Conservation (phyloP, 2,888 invertebrate genomes). For the Belgica antarctica region DNA sequence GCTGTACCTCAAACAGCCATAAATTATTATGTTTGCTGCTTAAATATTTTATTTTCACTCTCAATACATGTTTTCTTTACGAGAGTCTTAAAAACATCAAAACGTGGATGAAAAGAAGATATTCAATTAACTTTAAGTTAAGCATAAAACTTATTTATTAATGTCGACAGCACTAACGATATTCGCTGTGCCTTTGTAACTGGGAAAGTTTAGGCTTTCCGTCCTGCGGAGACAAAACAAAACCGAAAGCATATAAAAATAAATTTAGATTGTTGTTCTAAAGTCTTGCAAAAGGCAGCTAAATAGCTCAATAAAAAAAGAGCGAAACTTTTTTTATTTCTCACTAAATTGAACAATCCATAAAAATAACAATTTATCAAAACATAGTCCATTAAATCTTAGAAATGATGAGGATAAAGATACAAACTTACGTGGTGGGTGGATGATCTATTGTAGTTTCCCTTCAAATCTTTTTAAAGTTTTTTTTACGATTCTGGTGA, state of each 20-base stretch:
- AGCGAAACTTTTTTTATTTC: constrained; percentile 38
- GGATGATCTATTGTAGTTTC: constrained; percentile 12
- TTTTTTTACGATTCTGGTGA: too few relatives aligned
- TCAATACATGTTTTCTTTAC: background rate
- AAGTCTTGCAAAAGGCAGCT: constrained; percentile 12
- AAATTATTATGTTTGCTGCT: constrained; percentile 37
- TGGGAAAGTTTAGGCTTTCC: too few relatives aligned
- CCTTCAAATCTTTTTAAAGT: background rate
- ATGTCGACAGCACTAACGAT: background rate
- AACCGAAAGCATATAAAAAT: constrained; percentile 12
- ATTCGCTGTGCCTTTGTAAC: too few relatives aligned
- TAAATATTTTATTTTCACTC: constrained; percentile 39
- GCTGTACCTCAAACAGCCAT: constrained; percentile 19
- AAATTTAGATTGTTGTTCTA: constrained; percentile 29
- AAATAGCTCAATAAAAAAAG: constrained; percentile 28
- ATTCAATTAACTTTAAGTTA: background rate
- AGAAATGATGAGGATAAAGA: constrained; percentile 18
- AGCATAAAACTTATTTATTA: background rate
- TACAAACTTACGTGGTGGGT: constrained; percentile 8
- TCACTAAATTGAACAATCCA: constrained; percentile 40
- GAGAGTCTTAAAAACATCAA: background rate
- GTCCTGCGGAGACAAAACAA: too few relatives aligned
- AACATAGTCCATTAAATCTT: constrained; percentile 38
- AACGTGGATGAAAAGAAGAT: background rate
- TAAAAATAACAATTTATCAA: constrained; percentile 40